Conservation (phyloP, 1,140 invertebrate genomes). For the Hestina assimilis region DNA sequence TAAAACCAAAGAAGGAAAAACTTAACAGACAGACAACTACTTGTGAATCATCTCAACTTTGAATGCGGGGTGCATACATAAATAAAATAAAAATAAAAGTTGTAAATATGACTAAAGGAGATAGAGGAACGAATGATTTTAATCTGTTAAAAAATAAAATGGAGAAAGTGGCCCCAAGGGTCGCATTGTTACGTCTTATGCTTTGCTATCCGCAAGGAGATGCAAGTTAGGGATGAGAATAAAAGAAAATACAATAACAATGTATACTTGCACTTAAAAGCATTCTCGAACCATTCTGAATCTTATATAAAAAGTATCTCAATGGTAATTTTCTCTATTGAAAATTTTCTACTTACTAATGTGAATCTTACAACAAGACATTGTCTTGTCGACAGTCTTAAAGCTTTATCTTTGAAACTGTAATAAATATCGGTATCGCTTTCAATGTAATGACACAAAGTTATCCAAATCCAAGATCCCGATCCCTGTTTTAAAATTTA, state of each 20-base stretch:
- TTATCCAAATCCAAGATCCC: too few relatives aligned
- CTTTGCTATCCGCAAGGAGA: conserved; percentile 12
- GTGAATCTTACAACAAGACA: too few relatives aligned
- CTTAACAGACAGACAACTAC: too few relatives aligned
- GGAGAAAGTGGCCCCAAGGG: conserved; percentile 17
- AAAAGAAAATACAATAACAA: conserved; percentile 19
- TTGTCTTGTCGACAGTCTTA: too few relatives aligned
- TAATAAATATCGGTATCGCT: too few relatives aligned
- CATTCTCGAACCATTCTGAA: not conserved
- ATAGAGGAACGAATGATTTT: conserved; percentile 5
- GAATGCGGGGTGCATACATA: too few relatives aligned
- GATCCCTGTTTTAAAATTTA: too few relatives aligned
- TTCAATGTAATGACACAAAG: too few relatives aligned
- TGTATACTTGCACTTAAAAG: not conserved
- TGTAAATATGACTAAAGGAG: not conserved
- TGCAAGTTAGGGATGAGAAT: conserved; percentile 13
- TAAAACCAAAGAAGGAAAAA: too few relatives aligned
- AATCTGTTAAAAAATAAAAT: conserved; percentile 24
- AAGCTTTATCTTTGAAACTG: too few relatives aligned
- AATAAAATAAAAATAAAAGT: not conserved
- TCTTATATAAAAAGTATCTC: not conserved
- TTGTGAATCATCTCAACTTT: too few relatives aligned
- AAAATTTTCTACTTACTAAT: conserved; percentile 2
- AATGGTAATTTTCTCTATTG: not conserved
- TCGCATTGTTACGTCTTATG: conserved; percentile 19